These are phyloP conservation scores for Erpornis zantholeuca DNA, from an alignment of 2,113 vertebrate genomes.

Conservation along the genomic window DNA sequence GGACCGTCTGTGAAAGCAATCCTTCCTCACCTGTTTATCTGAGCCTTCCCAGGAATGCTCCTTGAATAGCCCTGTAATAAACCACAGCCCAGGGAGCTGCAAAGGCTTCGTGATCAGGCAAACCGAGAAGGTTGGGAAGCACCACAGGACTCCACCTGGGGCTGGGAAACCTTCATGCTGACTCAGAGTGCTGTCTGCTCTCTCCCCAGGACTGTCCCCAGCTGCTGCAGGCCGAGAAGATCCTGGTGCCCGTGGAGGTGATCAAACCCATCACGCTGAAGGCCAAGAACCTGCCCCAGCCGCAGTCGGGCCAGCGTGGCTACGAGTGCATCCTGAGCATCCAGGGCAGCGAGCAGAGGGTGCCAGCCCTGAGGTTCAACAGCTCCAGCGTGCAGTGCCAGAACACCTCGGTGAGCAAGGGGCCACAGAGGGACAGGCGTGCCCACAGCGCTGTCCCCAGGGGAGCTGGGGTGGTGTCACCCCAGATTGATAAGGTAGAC, in stretches of 20 bases:
- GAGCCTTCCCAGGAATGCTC: not conserved
- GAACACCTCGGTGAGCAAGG: conserved; percentile 92
- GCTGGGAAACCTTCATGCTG: not conserved
- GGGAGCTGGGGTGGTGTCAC: not conserved
- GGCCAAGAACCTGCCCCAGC: conserved; percentile 96
- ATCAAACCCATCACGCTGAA: conserved; percentile 95
- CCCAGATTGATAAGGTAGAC: too few relatives aligned
- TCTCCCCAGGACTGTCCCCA: conserved; percentile 88
- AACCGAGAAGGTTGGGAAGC: not conserved
- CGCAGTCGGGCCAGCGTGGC: conserved; percentile 93
- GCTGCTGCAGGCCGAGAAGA: conserved; percentile 87
- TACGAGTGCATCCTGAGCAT: conserved; percentile 94
- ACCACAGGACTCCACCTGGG: not conserved
- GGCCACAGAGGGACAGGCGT: not conserved
- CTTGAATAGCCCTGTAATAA: not conserved
- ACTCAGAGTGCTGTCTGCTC: not conserved
- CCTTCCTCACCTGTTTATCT: conserved; percentile 15
- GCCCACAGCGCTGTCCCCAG: not conserved
- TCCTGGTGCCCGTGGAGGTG: conserved; percentile 94
- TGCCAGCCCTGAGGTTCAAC: conserved; percentile 95
- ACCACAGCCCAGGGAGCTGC: not conserved
- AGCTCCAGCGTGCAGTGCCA: conserved; percentile 98
- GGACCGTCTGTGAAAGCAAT: not conserved
- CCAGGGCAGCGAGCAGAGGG: conserved; percentile 89
- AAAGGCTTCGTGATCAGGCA: not conserved